Conservation (phyloP, 2,888 invertebrate genomes). For the Euzetes globulus region DNA sequence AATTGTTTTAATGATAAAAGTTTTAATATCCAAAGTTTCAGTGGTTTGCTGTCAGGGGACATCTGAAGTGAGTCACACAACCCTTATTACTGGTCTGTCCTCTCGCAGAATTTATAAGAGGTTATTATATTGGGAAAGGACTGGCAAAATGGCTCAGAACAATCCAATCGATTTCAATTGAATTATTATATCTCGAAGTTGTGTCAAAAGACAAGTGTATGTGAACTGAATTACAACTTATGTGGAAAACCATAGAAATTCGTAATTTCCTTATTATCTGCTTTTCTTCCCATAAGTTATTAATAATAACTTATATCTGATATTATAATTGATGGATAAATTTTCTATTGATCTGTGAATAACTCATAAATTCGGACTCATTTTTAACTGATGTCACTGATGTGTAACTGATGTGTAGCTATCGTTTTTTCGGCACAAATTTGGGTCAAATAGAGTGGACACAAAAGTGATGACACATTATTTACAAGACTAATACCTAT, state of each 20-base stretch:
- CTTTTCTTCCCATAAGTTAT: too few relatives aligned
- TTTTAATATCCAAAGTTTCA: too few relatives aligned
- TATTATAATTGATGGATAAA: too few relatives aligned
- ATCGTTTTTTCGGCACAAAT: not conserved
- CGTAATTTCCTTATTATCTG: not conserved
- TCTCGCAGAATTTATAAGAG: too few relatives aligned
- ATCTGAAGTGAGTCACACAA: not conserved
- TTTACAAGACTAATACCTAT: constrained; percentile 17
- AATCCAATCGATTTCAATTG: not conserved
- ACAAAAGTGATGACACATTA: constrained; percentile 16
- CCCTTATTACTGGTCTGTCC: too few relatives aligned
- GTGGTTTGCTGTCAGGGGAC: too few relatives aligned
- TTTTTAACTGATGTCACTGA: too few relatives aligned
- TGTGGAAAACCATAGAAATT: not conserved
- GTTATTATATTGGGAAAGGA: not conserved
- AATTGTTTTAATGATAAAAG: too few relatives aligned
- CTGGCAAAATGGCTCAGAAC: not conserved
- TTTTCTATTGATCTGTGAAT: too few relatives aligned
- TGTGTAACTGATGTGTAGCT: too few relatives aligned
- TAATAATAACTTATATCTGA: too few relatives aligned
- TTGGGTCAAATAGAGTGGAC: not conserved
- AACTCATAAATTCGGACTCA: too few relatives aligned
- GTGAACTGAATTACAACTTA: not conserved
- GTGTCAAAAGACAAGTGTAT: not conserved
- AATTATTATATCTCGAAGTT: not conserved